Conservation (phyloP, 1,140 invertebrate genomes). For the Bombus pascuorum region DNA sequence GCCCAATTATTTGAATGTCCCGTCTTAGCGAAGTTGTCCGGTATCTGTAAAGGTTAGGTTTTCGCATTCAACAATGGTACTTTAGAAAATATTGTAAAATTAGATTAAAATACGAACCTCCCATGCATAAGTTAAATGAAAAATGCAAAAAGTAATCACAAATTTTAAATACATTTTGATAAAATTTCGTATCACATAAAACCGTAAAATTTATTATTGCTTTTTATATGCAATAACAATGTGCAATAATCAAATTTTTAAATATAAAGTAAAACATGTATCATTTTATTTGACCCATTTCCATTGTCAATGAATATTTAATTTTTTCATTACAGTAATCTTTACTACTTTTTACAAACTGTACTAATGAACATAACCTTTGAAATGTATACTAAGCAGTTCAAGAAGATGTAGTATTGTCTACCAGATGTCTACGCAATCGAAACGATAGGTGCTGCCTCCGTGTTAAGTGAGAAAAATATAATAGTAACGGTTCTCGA, state of each 20-base stretch:
- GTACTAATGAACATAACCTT: constrained; percentile 9
- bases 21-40: constrained; percentile 80
- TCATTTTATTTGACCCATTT: background rate
- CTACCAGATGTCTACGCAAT: background rate
- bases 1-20: constrained; percentile 99
- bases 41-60: constrained; percentile 71
- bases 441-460: constrained; percentile 6
- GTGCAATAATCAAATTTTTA: background rate
- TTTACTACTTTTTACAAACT: constrained; percentile 28
- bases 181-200: background rate
- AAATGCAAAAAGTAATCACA: constrained; percentile 6
- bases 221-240: background rate
- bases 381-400: background rate
- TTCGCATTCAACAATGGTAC: background rate
- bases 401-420: background rate
- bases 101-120: constrained; percentile 32
- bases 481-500: background rate
- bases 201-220: constrained; percentile 17
- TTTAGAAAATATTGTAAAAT: background rate
- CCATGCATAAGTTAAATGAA: constrained; percentile 12
- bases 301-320: background rate
- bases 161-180: constrained; percentile 42
- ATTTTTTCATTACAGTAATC: background rate
- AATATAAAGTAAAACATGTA: background rate
- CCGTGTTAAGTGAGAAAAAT: background rate